Percentiles rank a stretch among this genome's conserved stretches.
phyloP scores from a whole-genome alignment of 2,888 invertebrate species.

The Bedellia somnulentella region DNA sequence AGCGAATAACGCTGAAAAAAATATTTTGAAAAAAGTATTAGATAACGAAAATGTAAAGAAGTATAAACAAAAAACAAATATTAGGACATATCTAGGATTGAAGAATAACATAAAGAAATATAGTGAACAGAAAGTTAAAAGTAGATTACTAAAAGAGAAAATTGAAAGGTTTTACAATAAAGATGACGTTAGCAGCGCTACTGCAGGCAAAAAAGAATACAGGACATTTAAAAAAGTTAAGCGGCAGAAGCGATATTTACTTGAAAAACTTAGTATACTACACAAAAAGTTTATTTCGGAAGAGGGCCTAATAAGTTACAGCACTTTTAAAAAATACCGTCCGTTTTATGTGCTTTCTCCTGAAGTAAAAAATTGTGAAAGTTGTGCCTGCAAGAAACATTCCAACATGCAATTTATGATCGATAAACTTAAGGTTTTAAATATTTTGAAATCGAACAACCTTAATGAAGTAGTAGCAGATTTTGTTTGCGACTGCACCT shows the following conservation, averaged over 20 bases:
- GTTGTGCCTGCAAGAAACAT: background rate
- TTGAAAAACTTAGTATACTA: constrained; percentile 1
- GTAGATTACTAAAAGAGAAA: constrained; percentile 3
- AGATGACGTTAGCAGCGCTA: constrained; percentile 6
- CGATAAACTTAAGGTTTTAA: no score
- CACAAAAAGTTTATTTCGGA: constrained; percentile 2
- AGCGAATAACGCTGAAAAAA: constrained; percentile 4
- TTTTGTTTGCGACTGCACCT: no score
- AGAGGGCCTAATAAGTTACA: background rate
- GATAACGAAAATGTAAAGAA: constrained; percentile 3
- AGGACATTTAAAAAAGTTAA: constrained; percentile 5
- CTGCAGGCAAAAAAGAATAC: constrained; percentile 7
- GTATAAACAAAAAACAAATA: constrained; percentile 6
- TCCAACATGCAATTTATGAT: constrained; percentile 1
- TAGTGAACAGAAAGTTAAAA: constrained; percentile 3
- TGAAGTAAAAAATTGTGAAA: no score
- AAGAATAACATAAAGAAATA: constrained; percentile 6
- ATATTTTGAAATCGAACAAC: no score
- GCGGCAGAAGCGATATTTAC: constrained; percentile 4
- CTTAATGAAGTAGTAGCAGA: no score
- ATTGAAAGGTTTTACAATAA: constrained; percentile 6
- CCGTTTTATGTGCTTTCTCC: constrained; percentile 4
- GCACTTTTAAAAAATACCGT: constrained; percentile 3
- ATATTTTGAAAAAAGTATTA: constrained; percentile 1
- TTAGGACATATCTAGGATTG: constrained; percentile 4